These are phyloP conservation scores for Thryonomys swinderianus DNA, from an alignment of 2,113 vertebrate genomes.

Conservation along the genomic window DNA sequence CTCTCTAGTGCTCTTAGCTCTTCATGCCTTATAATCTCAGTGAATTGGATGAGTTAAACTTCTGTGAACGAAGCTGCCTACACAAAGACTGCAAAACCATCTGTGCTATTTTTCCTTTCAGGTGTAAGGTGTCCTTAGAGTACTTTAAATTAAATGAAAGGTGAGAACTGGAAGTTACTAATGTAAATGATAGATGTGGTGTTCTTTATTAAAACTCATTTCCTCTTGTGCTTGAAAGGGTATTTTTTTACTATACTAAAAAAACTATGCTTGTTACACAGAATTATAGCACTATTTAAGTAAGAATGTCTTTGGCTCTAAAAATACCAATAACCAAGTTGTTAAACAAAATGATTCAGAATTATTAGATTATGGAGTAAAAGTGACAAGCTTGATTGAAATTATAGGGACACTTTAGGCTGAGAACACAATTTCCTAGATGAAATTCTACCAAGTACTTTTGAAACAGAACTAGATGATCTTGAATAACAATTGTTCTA, in stretches of 20 bases:
- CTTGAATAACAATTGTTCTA: slow-evolving; percentile 20
- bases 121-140: neutral
- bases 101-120: neutral
- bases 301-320: neutral
- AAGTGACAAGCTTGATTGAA: slow-evolving; percentile 49
- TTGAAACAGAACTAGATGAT: slow-evolving; percentile 27
- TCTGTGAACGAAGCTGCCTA: neutral
- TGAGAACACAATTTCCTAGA: slow-evolving; percentile 23
- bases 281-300: slow-evolving; percentile 21
- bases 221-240: neutral
- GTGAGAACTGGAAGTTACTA: neutral
- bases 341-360: slow-evolving; percentile 40
- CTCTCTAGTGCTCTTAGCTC: neutral
- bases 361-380: slow-evolving; percentile 38
- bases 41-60: neutral
- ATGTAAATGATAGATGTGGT: slow-evolving; percentile 5
- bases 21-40: neutral
- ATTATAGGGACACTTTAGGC: slow-evolving; percentile 32
- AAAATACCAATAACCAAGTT: slow-evolving; percentile 25
- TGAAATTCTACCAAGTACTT: slow-evolving; percentile 32
- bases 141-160: neutral
- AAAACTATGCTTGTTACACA: slow-evolving; percentile 28
- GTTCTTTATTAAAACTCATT: slow-evolving; percentile 40
- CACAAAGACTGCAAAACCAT: neutral
- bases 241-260: neutral